Base-by-base conservation (phyloP, 2,113 vertebrate genomes). In the Daboia siamensis region DNA sequence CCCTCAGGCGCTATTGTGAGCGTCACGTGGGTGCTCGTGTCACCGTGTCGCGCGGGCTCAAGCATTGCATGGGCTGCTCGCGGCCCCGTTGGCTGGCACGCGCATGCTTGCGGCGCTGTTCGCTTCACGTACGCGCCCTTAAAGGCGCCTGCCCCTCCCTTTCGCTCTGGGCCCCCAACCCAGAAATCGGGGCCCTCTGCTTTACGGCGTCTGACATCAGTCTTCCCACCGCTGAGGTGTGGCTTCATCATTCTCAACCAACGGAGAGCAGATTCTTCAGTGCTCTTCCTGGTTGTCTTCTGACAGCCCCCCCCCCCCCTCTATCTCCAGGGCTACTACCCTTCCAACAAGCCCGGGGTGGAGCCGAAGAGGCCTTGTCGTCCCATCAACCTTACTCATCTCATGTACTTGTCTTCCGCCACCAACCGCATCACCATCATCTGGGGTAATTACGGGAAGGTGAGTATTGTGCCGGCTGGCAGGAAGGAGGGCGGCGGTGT, bases 361-460 rank as follows among this genome's bases (percentile, higher is more conserved):
- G 99, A 99, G 94, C 99, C 99, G 1, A 99, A 99, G 94, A 97
- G 99, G 91, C 99, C 99, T 11, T 99, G 99, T 97, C 98, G 99
- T 46, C 99, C 99, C 93, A 98, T 99, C 95, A 99, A 99, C 97
- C 98, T 99, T 96, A 99, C 99, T 33, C 98, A 99, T 74, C 99
- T 99, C 98, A 98, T 99, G 97, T 99, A 99, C 96, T 97, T 99
- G 95, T 99, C 99, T 29, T 98, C 97, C 5, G 98, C 98, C 85
- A 98, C 98, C 95, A 99, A 99, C 96, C 98, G 98, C 95, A 98
- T 99, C 97, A 99, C 98, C 0, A 97, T 99, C 93, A 99, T 99
- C 91, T 99, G 99, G 99, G 99, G 99, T 23, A 99, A 99, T 96
- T 99, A 99, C 0, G 99, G 99, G 96, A 99, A 99, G 98, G 99